These are phyloP conservation scores for Schizotus pectinicornis DNA, from an alignment of 2,888 invertebrate species.

Conservation along the genomic window DNA sequence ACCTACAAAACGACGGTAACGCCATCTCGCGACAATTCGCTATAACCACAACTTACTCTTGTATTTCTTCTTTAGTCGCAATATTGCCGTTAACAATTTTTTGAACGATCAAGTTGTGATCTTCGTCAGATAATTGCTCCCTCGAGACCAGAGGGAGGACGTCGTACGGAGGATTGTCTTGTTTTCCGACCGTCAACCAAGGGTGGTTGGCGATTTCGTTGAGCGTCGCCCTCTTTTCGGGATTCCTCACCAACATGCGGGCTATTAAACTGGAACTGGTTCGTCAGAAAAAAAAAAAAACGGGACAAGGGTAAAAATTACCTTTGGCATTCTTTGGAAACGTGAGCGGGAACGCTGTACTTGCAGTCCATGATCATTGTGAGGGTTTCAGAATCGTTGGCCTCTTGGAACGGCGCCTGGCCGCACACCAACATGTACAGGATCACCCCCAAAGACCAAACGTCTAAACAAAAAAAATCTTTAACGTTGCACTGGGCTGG, in stretches of 20 bases:
- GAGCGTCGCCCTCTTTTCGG: slow-evolving; percentile 86
- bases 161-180: slow-evolving; percentile 61
- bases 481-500: not conserved
- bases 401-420: slow-evolving; percentile 97
- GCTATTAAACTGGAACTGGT: slow-evolving; percentile 75
- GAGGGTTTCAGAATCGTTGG: slow-evolving; percentile 98
- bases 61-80: slow-evolving; percentile 91
- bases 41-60: slow-evolving; percentile 68
- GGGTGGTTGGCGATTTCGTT: slow-evolving; percentile 86
- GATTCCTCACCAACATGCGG: slow-evolving; percentile 92
- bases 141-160: slow-evolving; percentile 85
- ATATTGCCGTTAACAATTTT: slow-evolving; percentile 97
- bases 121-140: slow-evolving; percentile 89
- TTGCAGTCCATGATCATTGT: slow-evolving; percentile 99
- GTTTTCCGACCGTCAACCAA: slow-evolving; percentile 74
- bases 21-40: not conserved
- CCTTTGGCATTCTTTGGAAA: slow-evolving; percentile 86
- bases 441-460: slow-evolving; percentile 99
- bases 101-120: slow-evolving; percentile 89
- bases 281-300: not conserved
- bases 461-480: slow-evolving; percentile 65
- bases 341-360: slow-evolving; percentile 88
- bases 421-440: slow-evolving; percentile 98
- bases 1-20: slow-evolving; percentile 61
- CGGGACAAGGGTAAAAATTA: slow-evolving; percentile 47